phyloP scores from a whole-genome alignment of 2,113 vertebrate species.

The Dermatemys mawii region DNA sequence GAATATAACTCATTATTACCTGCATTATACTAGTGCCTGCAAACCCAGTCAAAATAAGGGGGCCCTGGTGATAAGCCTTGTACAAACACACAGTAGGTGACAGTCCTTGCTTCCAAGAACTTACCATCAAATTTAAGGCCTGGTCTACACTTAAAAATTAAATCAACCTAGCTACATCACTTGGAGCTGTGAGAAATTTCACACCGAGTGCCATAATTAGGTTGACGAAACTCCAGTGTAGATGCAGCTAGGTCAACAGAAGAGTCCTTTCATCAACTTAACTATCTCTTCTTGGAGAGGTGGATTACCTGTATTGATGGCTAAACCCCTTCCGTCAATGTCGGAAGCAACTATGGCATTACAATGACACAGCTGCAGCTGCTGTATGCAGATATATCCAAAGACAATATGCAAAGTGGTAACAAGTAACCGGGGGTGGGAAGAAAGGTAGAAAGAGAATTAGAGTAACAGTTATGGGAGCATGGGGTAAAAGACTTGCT shows the following conservation, averaged over 20 bases:
- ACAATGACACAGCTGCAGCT: not conserved
- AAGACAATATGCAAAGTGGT: not conserved
- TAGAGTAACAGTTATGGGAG: not conserved
- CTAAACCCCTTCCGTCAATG: not conserved
- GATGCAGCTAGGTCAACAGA: not conserved
- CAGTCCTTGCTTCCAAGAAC: no score
- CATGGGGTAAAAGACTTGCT: not conserved
- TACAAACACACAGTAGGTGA: not conserved
- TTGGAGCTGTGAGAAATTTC: no score
- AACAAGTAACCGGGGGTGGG: not conserved
- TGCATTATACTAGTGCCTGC: not conserved
- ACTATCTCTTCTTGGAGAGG: not conserved
- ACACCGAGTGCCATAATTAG: no score
- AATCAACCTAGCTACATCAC: no score
- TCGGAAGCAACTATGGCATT: no score
- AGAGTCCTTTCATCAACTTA: not conserved
- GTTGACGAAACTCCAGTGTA: no score
- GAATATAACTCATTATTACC: not conserved
- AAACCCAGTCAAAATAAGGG: accelerated
- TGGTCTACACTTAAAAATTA: no score
- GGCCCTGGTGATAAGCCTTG: not conserved
- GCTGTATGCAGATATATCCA: not conserved
- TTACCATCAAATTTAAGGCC: no score
- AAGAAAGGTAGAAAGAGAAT: not conserved
- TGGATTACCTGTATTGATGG: not conserved